phyloP scores from a whole-genome alignment of 2,113 vertebrate genomes.

The Grammatotria lemairii region DNA sequence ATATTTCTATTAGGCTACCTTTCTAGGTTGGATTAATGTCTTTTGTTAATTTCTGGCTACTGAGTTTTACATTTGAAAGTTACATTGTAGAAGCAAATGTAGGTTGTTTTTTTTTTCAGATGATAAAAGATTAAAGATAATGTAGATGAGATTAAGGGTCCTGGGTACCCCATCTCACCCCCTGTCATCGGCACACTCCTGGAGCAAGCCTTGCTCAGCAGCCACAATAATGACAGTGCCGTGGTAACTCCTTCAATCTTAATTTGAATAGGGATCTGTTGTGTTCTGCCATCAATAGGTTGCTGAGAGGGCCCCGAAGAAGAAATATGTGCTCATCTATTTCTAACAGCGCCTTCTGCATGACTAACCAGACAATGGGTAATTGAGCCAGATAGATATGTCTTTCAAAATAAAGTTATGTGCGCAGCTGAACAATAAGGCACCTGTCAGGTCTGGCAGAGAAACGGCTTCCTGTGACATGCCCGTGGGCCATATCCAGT shows the following conservation, averaged over 20 bases:
- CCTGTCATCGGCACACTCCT: not conserved
- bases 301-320: not conserved
- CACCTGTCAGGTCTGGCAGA: slow-evolving; percentile 55
- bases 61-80: not conserved
- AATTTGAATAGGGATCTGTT: slow-evolving; percentile 9
- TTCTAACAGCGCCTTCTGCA: slow-evolving; percentile 34
- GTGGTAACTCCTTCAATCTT: slow-evolving; percentile 10
- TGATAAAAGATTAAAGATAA: not conserved
- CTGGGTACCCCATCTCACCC: not conserved
- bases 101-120: not conserved
- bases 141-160: not conserved
- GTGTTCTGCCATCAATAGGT: not conserved
- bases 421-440: slow-evolving; percentile 55
- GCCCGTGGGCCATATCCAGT: slow-evolving; percentile 41
- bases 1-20: not conserved
- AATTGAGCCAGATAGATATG: slow-evolving; percentile 46
- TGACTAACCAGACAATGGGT: slow-evolving; percentile 45
- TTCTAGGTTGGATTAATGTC: not conserved
- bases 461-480: slow-evolving; percentile 47
- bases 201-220: not conserved
- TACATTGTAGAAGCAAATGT: not conserved
- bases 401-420: slow-evolving; percentile 58
- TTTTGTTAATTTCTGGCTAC: not conserved
- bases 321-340: slow-evolving; percentile 32
- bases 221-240: not conserved